Evolutionary conservation across 2,797 vertebrate genomes (phyloP), one percentile per base, ranked within the genome.

Genomic region (Bradypus variegatus): DNA sequence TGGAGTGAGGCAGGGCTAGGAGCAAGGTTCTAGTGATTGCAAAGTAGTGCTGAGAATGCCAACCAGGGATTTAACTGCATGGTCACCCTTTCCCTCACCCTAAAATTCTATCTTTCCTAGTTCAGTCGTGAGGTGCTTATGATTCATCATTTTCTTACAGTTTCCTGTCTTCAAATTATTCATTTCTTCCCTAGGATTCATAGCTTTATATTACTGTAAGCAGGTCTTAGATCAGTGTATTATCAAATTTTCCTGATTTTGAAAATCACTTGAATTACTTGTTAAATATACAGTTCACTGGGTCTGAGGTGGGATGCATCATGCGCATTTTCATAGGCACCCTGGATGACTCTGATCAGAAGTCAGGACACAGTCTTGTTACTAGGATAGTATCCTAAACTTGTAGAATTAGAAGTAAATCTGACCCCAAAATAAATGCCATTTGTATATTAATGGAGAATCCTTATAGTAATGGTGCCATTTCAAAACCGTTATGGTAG

Each of bases 401-500:
- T 78, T 78, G 91, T 77, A 94, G 62, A 81, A 78, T 19, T 11
- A 72, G 76, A 92, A 88, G 72, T 67, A 91, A 85, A 65, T 90
- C 36, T 50, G n/a, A 92, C 41, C 15, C 36, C 78, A 38, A 88
- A 60, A 50, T 64, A 84, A 69, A 70, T 55, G 31, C 14, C 48
- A 81, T 86, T 45, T 89, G 31, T 73, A 36, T 62, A 77, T 53
- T 76, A 45, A 55, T 79, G 25, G 23, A 82, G 80, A 93, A 62
- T 18, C 38, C 38, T 93, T 89, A 41, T 94, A 72, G 92, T 76
- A 76, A 62, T 73, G 33, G 64, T 58, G 78, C 45, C 84, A 78
- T 92, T 53, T 81, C 62, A 94, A 27, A 72, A 58, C 10, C 27
- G 72, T 88, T 86, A n/a, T 67, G 8, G 29, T 60, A 89, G 53